Percentiles rank a stretch among this genome's conserved stretches.
phyloP scores from a whole-genome alignment of 2,888 invertebrate genomes.

The Epirrhoe tristata region DNA sequence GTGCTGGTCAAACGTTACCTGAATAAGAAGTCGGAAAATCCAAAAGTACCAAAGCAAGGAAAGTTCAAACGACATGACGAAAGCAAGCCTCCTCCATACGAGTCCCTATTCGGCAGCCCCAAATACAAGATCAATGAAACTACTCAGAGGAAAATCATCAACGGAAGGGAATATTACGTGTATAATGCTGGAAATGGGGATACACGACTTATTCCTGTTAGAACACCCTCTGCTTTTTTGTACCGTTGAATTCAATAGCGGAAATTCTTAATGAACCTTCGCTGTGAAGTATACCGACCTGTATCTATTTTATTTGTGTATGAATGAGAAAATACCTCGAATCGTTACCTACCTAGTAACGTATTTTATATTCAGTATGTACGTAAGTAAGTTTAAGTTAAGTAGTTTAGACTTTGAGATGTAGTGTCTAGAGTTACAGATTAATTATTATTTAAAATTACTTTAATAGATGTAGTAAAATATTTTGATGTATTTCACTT shows the following conservation, averaged over 20 bases:
- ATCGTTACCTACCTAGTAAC: neutral
- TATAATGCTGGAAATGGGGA: slow-evolving; percentile 86
- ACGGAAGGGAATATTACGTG: slow-evolving; percentile 92
- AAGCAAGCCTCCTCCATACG: slow-evolving; percentile 88
- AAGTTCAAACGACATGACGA: slow-evolving; percentile 54
- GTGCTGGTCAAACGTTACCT: slow-evolving; percentile 63
- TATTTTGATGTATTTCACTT: neutral
- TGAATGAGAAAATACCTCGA: slow-evolving; percentile 8
- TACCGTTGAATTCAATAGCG: slow-evolving; percentile 79
- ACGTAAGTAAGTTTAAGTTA: neutral
- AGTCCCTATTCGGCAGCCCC: slow-evolving; percentile 83
- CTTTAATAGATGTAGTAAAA: neutral
- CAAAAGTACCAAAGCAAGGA: slow-evolving; percentile 41
- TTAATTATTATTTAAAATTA: neutral
- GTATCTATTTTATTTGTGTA: neutral
- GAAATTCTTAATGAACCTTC: neutral
- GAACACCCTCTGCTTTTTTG: slow-evolving; percentile 91
- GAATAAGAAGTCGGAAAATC: slow-evolving; percentile 37
- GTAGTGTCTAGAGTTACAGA: neutral
- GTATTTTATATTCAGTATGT: neutral
- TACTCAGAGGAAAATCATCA: slow-evolving; percentile 86
- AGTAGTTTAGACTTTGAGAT: neutral
- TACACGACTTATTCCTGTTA: slow-evolving; percentile 89
- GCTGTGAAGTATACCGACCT: neutral
- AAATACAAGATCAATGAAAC: slow-evolving; percentile 54